These are phyloP conservation scores for Saturnia pavonia DNA, from an alignment of 2,888 invertebrate genomes.

Conservation along the genomic window DNA sequence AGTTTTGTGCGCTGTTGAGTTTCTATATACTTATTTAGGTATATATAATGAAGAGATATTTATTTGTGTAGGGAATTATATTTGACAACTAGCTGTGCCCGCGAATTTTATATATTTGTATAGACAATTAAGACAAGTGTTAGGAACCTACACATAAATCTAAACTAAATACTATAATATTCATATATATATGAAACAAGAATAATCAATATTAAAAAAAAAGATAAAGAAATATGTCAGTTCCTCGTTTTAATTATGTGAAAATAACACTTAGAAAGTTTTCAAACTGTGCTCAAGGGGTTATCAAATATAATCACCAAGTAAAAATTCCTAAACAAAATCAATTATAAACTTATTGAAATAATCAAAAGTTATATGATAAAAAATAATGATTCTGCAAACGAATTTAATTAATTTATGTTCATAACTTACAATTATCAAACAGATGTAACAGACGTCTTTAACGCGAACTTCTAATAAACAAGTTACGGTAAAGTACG, in stretches of 20 bases:
- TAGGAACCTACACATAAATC: neutral
- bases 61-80: neutral
- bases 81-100: too few species aligned
- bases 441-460: neutral
- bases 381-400: neutral
- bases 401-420: neutral
- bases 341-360: neutral
- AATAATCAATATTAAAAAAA: neutral
- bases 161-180: neutral
- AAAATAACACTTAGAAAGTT: neutral
- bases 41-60: neutral
- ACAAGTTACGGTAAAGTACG: constrained; percentile 24
- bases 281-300: neutral
- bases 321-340: neutral
- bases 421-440: neutral
- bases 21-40: neutral
- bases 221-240: neutral
- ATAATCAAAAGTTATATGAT: neutral
- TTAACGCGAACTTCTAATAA: neutral
- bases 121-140: neutral
- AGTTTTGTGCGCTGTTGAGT: neutral
- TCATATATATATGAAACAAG: neutral
- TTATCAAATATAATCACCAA: neutral
- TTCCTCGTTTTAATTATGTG: neutral
- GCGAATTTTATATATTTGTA: too few species aligned